Base-by-base conservation (phyloP, 2,113 vertebrate species). In the Oreotrochilus melanogaster region DNA sequence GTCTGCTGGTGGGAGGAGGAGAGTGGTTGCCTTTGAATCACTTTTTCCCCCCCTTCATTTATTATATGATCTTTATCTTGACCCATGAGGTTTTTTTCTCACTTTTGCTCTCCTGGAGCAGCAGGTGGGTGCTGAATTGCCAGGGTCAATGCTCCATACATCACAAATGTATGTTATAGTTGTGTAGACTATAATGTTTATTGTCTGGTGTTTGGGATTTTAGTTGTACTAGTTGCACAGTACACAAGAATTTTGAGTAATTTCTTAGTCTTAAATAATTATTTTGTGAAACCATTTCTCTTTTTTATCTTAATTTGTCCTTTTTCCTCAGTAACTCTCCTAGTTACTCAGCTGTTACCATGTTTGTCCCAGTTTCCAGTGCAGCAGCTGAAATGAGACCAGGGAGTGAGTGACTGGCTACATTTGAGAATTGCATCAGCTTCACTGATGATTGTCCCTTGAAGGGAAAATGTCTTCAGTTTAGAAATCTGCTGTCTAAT, bases 341-440 rank as follows among this genome's bases (percentile, higher is more conserved):
- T 66, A 11, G 18, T 82, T 85, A 79, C 50, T 79, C 37, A 76
- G 51, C 18, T 94, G 14, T 93, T 92, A 58, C 17, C 18, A 22
- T 72, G 18, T 86, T 94, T 96, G 69, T 93, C 78, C 60, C 35
- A 50, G 16, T 94, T 95, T 86, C 58, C 74, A 80, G 30, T 33
- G 27, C 21, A 86, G 54, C 64, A 86, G 69, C 60, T 91, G 61
- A 75, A 84, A 56, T 69, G 35, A 84, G 61, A 78, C 69, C 31
- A 71, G 78, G 90, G 79, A 56, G 67, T 80, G 71, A 80, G 60
- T 78, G 72, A 58, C 67, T 85, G 35, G 88, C 74, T 82, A 21
- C n/a, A 23, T 92, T 92, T 80, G 69, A 78, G 80, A 74, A 71
- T 67, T 95, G 12, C 57, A 56, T 89, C 80, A 94, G 51, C 73